These are phyloP conservation scores for Natrix natrix DNA, from an alignment of 2,797 vertebrate species.

Conservation along the genomic window DNA sequence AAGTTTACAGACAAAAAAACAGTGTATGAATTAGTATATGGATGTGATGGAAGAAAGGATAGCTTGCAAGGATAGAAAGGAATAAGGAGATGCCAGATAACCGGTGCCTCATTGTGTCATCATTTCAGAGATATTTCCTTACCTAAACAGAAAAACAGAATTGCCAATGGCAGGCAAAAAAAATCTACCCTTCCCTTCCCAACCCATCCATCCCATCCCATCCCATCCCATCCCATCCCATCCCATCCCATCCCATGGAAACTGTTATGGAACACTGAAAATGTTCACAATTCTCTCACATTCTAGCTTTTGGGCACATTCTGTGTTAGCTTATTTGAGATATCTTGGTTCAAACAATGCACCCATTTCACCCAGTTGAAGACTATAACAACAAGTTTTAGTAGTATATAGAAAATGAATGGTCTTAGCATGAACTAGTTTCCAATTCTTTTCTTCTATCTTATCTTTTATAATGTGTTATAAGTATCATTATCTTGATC, in stretches of 20 bases:
- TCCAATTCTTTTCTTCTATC: background rate
- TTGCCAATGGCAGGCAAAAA: background rate
- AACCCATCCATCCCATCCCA: no score
- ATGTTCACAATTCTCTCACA: background rate
- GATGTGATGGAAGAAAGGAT: background rate
- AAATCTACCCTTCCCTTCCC: background rate
- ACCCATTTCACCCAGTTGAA: background rate
- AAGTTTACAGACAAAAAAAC: background rate
- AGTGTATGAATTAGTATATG: background rate
- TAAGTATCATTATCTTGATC: background rate
- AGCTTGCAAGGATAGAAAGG: background rate
- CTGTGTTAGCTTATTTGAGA: background rate
- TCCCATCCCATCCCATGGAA: no score
- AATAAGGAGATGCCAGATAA: background rate
- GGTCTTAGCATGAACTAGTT: background rate
- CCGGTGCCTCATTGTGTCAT: background rate
- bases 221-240: no score
- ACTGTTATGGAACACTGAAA: background rate
- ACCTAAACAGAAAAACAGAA: background rate
- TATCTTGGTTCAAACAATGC: background rate
- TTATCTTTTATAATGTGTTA: background rate
- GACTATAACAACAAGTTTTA: background rate
- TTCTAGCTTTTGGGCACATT: background rate
- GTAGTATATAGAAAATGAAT: background rate
- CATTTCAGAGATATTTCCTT: background rate